phyloP scores from a whole-genome alignment of 2,113 vertebrate genomes.

The Salvelinus sp. region DNA sequence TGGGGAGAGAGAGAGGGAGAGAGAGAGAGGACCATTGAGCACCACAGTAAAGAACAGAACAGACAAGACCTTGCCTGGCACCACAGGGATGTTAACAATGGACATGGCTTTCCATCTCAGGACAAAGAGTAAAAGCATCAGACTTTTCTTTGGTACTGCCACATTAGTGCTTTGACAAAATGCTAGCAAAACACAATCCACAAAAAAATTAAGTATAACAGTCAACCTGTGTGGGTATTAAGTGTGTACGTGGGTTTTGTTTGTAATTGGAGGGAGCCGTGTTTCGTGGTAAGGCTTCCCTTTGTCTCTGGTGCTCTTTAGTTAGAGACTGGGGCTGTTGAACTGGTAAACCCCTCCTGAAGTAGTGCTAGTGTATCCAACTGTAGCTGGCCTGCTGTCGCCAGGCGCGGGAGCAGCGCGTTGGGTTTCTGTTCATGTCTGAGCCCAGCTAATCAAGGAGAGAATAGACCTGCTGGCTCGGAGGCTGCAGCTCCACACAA shows the following conservation, averaged over 20 bases:
- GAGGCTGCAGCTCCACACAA: constrained; percentile 60
- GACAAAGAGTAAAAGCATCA: background rate
- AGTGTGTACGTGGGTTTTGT: constrained; percentile 26
- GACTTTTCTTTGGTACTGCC: constrained; percentile 7
- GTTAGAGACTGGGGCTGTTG: constrained; percentile 49
- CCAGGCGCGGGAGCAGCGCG: background rate
- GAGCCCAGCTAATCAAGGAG: constrained; percentile 68
- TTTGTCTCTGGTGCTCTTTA: constrained; percentile 33
- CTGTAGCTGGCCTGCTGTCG: too few relatives aligned
- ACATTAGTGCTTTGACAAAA: background rate
- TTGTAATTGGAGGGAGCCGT: background rate
- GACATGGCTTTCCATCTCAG: background rate
- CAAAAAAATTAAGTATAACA: background rate
- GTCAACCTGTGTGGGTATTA: too few relatives aligned
- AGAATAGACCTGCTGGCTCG: constrained; percentile 60
- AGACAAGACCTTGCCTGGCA: background rate
- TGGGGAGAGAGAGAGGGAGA: constrained; percentile 49
- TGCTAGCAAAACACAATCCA: background rate
- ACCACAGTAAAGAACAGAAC: constrained; percentile 22
- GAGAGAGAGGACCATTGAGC: constrained; percentile 42
- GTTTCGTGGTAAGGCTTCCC: background rate
- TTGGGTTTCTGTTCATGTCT: constrained; percentile 63
- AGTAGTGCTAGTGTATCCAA: background rate
- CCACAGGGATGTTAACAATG: background rate
- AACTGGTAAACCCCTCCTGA: constrained; percentile 64